Evolutionary conservation across 2,797 vertebrate species (phyloP).

Genomic region (Neosalanx taihuensis): DNA sequence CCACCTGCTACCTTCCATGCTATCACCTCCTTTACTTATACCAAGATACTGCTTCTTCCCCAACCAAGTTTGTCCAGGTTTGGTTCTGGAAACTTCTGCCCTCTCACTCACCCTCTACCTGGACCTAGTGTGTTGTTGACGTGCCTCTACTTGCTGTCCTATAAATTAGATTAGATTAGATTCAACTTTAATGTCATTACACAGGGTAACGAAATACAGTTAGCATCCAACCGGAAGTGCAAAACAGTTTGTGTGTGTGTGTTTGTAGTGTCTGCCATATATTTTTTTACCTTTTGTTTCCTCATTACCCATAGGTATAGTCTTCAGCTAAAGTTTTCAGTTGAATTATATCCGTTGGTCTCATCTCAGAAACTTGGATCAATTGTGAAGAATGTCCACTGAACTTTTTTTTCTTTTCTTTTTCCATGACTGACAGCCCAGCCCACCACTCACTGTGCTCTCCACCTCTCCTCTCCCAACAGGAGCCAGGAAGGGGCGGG

Average conservation of each 20-base stretch:
- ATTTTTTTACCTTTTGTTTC: not conserved
- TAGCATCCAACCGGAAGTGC: no score
- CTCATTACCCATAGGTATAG: not conserved
- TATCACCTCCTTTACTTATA: not conserved
- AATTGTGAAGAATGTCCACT: not conserved
- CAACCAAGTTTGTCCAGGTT: not conserved
- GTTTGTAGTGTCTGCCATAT: not conserved
- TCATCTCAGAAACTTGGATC: not conserved
- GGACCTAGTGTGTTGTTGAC: not conserved
- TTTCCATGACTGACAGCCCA: not conserved
- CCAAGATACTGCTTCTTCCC: constrained; percentile 30
- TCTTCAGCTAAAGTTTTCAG: not conserved
- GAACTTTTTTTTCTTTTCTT: not conserved
- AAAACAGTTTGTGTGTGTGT: not conserved
- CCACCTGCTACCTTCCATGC: not conserved
- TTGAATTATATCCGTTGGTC: not conserved
- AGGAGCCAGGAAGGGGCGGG: constrained; percentile 94
- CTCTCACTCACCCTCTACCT: not conserved
- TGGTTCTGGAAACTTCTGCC: not conserved
- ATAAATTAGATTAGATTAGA: not conserved
- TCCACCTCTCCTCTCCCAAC: constrained; percentile 75
- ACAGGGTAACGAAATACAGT: no score
- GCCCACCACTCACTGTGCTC: constrained; percentile 73
- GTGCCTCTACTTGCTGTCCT: not conserved
- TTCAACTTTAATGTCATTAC: no score